These are phyloP conservation scores for Chunga burmeisteri DNA, from an alignment of 2,113 vertebrate species.

Conservation along the genomic window DNA sequence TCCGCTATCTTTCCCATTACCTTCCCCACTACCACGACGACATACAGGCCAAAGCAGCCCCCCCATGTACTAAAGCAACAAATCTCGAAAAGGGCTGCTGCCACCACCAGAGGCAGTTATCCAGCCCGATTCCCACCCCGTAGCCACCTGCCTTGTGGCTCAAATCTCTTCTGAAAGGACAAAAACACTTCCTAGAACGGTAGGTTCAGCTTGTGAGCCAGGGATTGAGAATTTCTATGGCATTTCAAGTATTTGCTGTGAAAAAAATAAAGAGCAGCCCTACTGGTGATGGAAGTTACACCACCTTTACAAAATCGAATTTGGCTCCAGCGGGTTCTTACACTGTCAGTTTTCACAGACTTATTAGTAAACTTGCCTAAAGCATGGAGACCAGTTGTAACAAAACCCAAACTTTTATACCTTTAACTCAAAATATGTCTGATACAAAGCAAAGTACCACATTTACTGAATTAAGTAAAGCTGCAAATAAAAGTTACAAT, in stretches of 20 bases:
- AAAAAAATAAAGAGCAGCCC: not conserved
- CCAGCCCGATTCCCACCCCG: not conserved
- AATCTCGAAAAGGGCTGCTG: not conserved
- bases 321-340: not conserved
- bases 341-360: not conserved
- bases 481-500: constrained; percentile 39
- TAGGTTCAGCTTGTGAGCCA: not conserved
- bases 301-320: not conserved
- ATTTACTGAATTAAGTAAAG: constrained; percentile 27
- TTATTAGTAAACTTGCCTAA: not conserved
- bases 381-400: not conserved
- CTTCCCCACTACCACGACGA: not conserved
- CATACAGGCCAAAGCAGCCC: not conserved
- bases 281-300: not conserved
- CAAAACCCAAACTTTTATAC: not conserved
- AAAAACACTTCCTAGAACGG: not conserved
- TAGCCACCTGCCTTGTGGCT: not conserved
- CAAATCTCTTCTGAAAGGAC: not conserved
- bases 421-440: not conserved
- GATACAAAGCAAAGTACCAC: not conserved
- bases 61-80: not conserved
- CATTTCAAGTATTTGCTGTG: not conserved
- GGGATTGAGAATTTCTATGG: not conserved
- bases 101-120: not conserved
- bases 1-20: not conserved